These are phyloP conservation scores for Ceriagrion tenellum DNA, from an alignment of 2,888 invertebrate genomes.

Conservation along the genomic window DNA sequence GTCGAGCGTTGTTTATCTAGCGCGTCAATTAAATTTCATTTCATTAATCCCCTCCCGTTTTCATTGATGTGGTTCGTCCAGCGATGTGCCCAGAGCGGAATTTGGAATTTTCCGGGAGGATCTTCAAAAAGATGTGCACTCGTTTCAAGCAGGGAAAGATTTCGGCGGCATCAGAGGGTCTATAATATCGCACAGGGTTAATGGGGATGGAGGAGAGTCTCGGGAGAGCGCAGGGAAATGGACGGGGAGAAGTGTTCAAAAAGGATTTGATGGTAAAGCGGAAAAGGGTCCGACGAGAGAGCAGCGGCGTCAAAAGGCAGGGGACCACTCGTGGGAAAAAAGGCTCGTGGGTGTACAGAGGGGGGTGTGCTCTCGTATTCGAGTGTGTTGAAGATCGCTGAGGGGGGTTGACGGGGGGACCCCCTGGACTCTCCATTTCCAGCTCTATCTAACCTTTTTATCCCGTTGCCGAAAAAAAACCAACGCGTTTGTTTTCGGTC, in stretches of 20 bases:
- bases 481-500: background rate
- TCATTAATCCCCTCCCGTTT: background rate
- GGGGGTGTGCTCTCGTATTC: background rate
- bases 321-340: background rate
- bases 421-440: background rate
- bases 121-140: background rate
- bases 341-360: background rate
- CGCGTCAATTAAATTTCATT: constrained; percentile 7
- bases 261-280: background rate
- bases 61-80: background rate
- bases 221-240: background rate
- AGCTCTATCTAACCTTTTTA: background rate
- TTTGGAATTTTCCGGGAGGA: background rate
- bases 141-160: background rate
- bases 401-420: background rate
- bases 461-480: background rate
- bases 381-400: background rate
- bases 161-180: background rate
- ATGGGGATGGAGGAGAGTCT: background rate
- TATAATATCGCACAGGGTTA: background rate
- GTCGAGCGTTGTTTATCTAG: background rate
- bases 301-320: background rate
- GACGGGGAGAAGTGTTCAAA: background rate
- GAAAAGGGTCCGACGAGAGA: background rate
- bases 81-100: background rate